Conservation (phyloP, 2,797 vertebrate species). For the Myotis planiceps region DNA sequence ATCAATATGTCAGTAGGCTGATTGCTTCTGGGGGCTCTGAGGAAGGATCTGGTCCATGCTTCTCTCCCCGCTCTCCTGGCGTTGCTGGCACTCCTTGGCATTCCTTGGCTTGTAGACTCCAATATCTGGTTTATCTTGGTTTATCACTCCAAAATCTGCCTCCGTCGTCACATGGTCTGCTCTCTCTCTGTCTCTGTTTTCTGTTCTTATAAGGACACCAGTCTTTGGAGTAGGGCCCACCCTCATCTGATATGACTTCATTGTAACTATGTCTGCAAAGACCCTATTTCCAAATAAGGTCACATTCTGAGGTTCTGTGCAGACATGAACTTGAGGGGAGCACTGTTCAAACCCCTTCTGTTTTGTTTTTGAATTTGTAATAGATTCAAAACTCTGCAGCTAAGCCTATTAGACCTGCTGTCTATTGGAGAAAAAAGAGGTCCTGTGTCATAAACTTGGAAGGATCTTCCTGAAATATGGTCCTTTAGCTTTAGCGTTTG, state of each 20-base stretch:
- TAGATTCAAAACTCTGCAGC: neutral
- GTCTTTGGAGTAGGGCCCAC: neutral
- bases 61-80: neutral
- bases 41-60: neutral
- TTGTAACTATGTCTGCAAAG: neutral
- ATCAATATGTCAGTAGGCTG: neutral
- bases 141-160: neutral
- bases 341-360: neutral
- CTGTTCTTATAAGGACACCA: neutral
- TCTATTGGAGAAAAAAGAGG: neutral
- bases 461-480: neutral
- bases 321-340: neutral
- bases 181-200: neutral
- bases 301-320: neutral
- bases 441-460: neutral
- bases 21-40: neutral
- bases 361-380: neutral
- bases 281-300: neutral
- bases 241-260: neutral
- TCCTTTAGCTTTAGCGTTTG: neutral
- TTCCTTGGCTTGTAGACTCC: neutral
- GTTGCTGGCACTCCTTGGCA: accelerated
- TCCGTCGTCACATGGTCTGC: neutral
- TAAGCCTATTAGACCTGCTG: neutral
- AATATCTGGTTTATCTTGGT: neutral